Evolutionary conservation across 2,797 vertebrate genomes (phyloP).

Genomic region (Morus bassanus): DNA sequence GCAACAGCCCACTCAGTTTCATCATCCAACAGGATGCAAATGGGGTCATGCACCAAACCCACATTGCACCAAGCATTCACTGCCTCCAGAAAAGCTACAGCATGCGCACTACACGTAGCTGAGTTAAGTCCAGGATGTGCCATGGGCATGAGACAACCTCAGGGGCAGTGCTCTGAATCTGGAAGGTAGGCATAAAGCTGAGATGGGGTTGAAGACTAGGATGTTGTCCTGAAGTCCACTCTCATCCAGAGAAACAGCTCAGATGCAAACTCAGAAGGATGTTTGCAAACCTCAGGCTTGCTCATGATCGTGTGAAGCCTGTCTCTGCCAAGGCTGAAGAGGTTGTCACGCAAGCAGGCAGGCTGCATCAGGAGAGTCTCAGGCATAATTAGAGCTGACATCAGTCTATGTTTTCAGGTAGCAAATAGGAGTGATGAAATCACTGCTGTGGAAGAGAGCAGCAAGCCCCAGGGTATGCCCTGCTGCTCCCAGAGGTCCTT

Average conservation of each 20-base stretch:
- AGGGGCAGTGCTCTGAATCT: background rate
- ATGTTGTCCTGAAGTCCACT: background rate
- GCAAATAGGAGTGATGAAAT: fast-evolving
- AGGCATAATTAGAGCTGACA: background rate
- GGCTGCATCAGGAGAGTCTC: background rate
- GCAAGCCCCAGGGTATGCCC: background rate
- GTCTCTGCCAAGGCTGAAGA: background rate
- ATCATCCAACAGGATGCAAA: fast-evolving
- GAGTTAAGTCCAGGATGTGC: background rate
- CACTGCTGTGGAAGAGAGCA: background rate
- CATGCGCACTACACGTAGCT: fast-evolving
- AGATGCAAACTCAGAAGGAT: background rate
- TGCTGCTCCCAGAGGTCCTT: background rate
- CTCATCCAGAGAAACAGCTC: background rate
- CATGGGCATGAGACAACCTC: background rate
- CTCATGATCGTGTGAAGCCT: background rate
- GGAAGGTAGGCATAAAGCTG: background rate
- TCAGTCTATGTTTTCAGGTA: background rate
- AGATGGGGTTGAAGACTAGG: background rate
- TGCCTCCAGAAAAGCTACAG: background rate
- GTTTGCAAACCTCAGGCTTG: background rate
- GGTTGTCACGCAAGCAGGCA: background rate
- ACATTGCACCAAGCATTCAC: fast-evolving
- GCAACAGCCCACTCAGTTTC: background rate
- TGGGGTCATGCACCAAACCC: background rate